Conservation (phyloP, 2,797 vertebrate species). For the Menidia menidia region DNA sequence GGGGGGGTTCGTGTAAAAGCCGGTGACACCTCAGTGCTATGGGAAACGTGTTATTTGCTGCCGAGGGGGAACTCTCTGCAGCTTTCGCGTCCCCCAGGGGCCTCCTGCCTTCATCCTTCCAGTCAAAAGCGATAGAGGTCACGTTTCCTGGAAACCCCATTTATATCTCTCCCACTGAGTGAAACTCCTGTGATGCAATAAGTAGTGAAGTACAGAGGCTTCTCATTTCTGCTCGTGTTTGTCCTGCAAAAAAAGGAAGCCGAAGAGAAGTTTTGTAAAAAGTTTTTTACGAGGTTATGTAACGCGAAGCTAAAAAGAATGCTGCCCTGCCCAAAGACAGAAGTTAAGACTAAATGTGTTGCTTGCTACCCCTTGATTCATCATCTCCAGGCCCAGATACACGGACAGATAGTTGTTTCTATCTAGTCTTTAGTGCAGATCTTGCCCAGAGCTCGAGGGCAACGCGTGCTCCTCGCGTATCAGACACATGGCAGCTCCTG, state of each 20-base stretch:
- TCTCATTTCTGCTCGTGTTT: slow-evolving; percentile 23
- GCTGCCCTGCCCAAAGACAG: slow-evolving; percentile 69
- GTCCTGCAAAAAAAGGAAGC: slow-evolving; percentile 21
- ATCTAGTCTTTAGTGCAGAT: slow-evolving; percentile 56
- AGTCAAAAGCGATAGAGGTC: slow-evolving; percentile 31
- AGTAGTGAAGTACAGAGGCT: slow-evolving; percentile 37
- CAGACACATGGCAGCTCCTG: slow-evolving; percentile 58
- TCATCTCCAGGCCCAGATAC: slow-evolving; percentile 53
- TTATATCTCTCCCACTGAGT: slow-evolving; percentile 33
- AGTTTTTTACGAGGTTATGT: slow-evolving; percentile 30
- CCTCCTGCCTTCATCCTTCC: slow-evolving; percentile 26
- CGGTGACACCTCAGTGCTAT: slow-evolving; percentile 17
- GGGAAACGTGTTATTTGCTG: slow-evolving; percentile 35
- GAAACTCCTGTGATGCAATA: slow-evolving; percentile 60
- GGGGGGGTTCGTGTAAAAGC: slow-evolving; percentile 10
- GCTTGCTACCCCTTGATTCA: slow-evolving; percentile 67
- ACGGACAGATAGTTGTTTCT: slow-evolving; percentile 54
- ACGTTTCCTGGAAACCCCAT: slow-evolving; percentile 56
- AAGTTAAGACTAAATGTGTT: slow-evolving; percentile 66
- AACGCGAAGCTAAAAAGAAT: slow-evolving; percentile 45
- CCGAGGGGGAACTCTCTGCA: slow-evolving; percentile 40
- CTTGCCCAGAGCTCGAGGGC: slow-evolving; percentile 57
- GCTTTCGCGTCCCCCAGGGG: slow-evolving; percentile 6
- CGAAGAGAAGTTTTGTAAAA: slow-evolving; percentile 12
- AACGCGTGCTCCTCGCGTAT: slow-evolving; percentile 45